Conservation (phyloP, 2,113 vertebrate species). For the Vimba vimba region DNA sequence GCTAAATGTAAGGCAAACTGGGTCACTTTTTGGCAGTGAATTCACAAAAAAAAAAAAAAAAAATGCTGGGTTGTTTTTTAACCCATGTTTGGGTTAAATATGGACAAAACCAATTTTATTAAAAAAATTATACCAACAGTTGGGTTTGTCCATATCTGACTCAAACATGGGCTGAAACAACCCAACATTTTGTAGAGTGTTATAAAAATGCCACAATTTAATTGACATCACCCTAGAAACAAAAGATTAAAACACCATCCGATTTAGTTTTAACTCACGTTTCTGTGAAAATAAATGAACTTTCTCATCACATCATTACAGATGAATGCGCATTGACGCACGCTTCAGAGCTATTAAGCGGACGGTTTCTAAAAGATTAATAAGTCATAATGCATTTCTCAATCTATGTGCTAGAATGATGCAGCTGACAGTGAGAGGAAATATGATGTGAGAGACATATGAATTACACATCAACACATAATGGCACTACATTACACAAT, state of each 20-base stretch:
- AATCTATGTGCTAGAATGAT: not conserved
- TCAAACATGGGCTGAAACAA: too few species aligned
- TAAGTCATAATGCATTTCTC: not conserved
- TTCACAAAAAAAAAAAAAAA: too few species aligned
- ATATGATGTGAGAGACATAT: not conserved
- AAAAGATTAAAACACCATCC: not conserved
- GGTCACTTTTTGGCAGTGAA: not conserved
- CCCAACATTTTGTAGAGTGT: too few species aligned
- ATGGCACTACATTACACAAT: not conserved
- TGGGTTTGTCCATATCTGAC: too few species aligned
- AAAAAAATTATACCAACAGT: too few species aligned
- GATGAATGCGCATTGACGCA: not conserved
- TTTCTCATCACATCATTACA: constrained; percentile 2
- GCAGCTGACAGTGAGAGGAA: not conserved
- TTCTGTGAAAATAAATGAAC: constrained; percentile 21
- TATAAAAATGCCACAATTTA: not conserved
- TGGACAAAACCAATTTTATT: too few species aligned
- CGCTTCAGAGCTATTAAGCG: not conserved
- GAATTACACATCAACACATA: too few species aligned
- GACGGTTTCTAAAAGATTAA: constrained; percentile 28
- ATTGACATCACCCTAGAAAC: not conserved
- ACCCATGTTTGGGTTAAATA: too few species aligned
- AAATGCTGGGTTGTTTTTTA: too few species aligned
- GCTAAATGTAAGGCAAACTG: not conserved
- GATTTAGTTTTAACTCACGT: not conserved